Conservation (phyloP, 2,113 vertebrate genomes). For the Atlantisia rogersi region DNA sequence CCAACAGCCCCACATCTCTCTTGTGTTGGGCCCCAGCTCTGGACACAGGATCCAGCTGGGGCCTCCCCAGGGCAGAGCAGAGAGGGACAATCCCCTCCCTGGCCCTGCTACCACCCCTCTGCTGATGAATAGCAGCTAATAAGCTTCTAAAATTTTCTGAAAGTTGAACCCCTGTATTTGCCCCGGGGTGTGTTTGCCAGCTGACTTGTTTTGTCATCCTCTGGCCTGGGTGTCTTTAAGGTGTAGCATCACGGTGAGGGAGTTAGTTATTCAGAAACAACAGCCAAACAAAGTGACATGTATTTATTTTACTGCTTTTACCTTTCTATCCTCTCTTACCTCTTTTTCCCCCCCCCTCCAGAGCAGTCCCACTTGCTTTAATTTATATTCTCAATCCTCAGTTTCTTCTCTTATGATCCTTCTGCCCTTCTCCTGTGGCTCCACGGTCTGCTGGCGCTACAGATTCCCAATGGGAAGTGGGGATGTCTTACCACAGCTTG, state of each 20-base stretch:
- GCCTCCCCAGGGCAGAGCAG: no score
- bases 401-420: fast-evolving
- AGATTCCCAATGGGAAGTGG: background rate
- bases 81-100: no score
- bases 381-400: background rate
- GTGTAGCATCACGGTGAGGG: background rate
- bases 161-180: background rate
- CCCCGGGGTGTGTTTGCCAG: background rate
- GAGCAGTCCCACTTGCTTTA: background rate
- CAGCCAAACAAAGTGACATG: background rate
- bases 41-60: no score
- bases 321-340: background rate
- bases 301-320: background rate
- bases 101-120: no score
- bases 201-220: background rate
- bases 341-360: no score
- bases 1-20: no score
- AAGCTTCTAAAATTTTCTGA: background rate
- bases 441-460: fast-evolving
- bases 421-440: background rate
- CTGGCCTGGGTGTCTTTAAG: fast-evolving
- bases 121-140: background rate
- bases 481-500: background rate
- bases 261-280: background rate
- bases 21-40: no score